Evolutionary conservation across 2,888 invertebrate species (phyloP).

Genomic region (Rotaria socialis): DNA sequence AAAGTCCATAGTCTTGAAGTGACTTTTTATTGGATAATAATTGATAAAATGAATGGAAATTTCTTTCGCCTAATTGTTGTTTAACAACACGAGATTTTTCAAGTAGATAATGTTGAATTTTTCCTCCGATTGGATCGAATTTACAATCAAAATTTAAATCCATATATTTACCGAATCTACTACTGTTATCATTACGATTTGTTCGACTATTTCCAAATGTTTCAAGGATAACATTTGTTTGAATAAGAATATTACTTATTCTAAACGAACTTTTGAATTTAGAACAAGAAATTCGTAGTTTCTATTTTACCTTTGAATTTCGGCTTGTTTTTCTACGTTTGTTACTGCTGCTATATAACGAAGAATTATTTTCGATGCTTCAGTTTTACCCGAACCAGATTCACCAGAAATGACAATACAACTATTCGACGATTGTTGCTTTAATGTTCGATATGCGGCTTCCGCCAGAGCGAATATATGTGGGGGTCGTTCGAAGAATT

Average conservation of each 20-base stretch:
- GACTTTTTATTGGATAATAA: constrained; percentile 72
- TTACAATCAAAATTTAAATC: constrained; percentile 98
- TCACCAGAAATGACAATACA: constrained; percentile 86
- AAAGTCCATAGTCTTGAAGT: constrained; percentile 70
- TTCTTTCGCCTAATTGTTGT: constrained; percentile 87
- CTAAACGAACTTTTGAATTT: constrained; percentile 62
- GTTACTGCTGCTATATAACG: constrained; percentile 91
- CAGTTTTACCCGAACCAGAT: constrained; percentile 95
- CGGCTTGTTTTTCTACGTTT: constrained; percentile 63
- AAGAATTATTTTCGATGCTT: constrained; percentile 98
- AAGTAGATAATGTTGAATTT: constrained; percentile 89
- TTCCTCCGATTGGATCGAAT: constrained; percentile 93
- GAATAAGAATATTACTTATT: constrained; percentile 91
- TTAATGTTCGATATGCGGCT: constrained; percentile 85
- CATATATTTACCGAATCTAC: constrained; percentile 98
- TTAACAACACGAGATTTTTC: constrained; percentile 93
- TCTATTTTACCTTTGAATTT: constrained; percentile 73
- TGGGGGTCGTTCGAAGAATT: constrained; percentile 90
- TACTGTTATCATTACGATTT: constrained; percentile 94
- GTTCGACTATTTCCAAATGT: constrained; percentile 98
- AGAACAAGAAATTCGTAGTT: constrained; percentile 63
- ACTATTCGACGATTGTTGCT: constrained; percentile 82
- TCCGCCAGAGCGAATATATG: constrained; percentile 98
- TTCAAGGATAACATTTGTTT: constrained; percentile 90
- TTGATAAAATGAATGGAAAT: constrained; percentile 73